Percentiles rank a stretch among this genome's conserved stretches.
These are phyloP conservation scores for Priocnemis perturbator DNA, from an alignment of 2,888 invertebrate genomes.

Conservation along the genomic window DNA sequence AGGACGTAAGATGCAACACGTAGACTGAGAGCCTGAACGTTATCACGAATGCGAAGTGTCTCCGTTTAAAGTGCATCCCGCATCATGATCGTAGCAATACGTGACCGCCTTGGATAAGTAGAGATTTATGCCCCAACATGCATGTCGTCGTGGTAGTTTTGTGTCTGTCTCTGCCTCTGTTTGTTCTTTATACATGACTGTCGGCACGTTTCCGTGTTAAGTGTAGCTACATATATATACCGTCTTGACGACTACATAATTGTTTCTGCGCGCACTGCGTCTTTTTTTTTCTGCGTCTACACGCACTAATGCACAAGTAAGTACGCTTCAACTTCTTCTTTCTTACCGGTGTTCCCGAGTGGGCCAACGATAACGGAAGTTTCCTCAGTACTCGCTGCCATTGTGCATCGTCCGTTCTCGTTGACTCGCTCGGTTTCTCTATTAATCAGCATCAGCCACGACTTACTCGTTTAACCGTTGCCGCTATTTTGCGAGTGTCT, in stretches of 20 bases:
- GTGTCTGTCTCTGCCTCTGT: neutral
- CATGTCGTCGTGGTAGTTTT: too few species aligned
- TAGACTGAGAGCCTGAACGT: slow-evolving; percentile 4
- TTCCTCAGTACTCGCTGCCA: neutral
- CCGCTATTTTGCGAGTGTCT: neutral
- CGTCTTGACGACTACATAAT: neutral
- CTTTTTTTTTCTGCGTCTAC: slow-evolving; percentile 23
- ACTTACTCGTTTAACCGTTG: too few species aligned
- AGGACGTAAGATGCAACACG: neutral
- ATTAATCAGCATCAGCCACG: too few species aligned
- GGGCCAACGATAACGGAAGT: too few species aligned
- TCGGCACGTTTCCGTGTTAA: neutral
- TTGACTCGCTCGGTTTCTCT: neutral
- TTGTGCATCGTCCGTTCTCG: slow-evolving; percentile 13
- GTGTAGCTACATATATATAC: too few species aligned
- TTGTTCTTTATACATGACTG: neutral
- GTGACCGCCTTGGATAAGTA: neutral
- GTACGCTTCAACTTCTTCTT: slow-evolving; percentile 23
- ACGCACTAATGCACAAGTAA: slow-evolving; percentile 27
- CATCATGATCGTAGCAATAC: slow-evolving; percentile 13
- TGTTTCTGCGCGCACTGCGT: slow-evolving; percentile 8
- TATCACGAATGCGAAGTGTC: neutral
- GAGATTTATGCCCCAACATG: neutral
- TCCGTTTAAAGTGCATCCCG: slow-evolving; percentile 11
- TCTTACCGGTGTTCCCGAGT: neutral